A percentile compares a stretch with the other conserved stretches of the same genome.
These are phyloP conservation scores for Branchinecta lindahli DNA, from an alignment of 1,140 invertebrate species.

Conservation along the genomic window DNA sequence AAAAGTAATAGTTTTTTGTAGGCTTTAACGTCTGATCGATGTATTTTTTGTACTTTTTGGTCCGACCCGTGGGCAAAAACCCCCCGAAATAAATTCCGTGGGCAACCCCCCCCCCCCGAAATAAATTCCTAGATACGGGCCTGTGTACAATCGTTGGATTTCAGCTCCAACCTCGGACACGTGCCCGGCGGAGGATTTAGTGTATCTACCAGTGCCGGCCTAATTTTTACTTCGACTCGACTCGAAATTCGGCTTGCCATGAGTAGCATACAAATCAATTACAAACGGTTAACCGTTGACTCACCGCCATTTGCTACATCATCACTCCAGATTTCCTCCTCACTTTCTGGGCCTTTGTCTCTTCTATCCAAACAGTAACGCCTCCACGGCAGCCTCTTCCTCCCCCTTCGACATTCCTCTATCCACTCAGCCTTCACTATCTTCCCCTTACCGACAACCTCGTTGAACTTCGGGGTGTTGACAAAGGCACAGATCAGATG, in stretches of 20 bases:
- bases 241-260: not conserved
- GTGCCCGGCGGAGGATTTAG: not conserved
- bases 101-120: no score
- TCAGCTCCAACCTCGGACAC: not conserved
- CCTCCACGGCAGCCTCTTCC: conserved; percentile 53
- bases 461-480: conserved; percentile 70
- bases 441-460: conserved; percentile 48
- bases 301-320: not conserved
- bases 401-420: conserved; percentile 43
- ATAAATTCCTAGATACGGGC: no score
- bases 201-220: not conserved
- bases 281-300: not conserved
- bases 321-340: conserved; percentile 29
- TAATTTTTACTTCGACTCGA: not conserved
- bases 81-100: no score
- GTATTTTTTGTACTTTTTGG: no score
- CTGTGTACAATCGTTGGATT: no score
- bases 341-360: conserved; percentile 26
- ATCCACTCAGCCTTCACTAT: conserved; percentile 65
- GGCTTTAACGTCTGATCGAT: no score
- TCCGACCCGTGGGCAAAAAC: no score
- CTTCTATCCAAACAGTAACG: conserved; percentile 33
- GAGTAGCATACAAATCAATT: no score
- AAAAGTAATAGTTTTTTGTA: no score
- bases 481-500: conserved; percentile 77